These are phyloP conservation scores for Archips crataeganus DNA, from an alignment of 2,888 invertebrate genomes.

Conservation along the genomic window DNA sequence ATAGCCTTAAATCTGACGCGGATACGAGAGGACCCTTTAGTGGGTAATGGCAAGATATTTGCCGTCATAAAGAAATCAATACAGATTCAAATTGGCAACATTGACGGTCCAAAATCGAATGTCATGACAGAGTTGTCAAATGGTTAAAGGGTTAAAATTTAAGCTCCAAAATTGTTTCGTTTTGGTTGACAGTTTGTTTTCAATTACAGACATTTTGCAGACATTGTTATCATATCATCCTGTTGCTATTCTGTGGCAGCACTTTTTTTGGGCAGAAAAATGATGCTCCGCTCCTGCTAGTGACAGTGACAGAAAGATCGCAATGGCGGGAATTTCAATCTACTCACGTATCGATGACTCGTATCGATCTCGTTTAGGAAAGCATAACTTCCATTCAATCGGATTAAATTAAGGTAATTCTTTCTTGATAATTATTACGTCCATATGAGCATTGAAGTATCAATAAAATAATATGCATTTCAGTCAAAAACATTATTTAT, in stretches of 20 bases:
- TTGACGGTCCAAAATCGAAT: no score
- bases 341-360: neutral
- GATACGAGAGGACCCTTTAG: no score
- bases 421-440: neutral
- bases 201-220: neutral
- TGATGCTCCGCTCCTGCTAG: no score
- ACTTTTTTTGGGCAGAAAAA: neutral
- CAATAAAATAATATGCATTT: constrained; percentile 56
- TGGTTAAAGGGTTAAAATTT: no score
- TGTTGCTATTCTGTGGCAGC: neutral
- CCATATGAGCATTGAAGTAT: constrained; percentile 3
- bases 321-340: constrained; percentile 15
- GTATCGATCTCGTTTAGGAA: neutral
- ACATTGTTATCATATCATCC: neutral
- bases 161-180: no score
- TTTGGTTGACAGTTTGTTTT: neutral
- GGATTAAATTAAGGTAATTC: neutral
- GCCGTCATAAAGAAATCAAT: no score
- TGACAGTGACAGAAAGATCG: neutral
- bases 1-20: no score
- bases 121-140: no score
- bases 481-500: constrained; percentile 77
- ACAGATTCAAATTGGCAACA: no score
- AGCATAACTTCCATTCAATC: neutral
- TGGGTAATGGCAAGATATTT: no score